A percentile compares a stretch with the other conserved stretches of the same genome.
Evolutionary conservation across 2,888 invertebrate species (phyloP).

Genomic region (Corbicula japonica): DNA sequence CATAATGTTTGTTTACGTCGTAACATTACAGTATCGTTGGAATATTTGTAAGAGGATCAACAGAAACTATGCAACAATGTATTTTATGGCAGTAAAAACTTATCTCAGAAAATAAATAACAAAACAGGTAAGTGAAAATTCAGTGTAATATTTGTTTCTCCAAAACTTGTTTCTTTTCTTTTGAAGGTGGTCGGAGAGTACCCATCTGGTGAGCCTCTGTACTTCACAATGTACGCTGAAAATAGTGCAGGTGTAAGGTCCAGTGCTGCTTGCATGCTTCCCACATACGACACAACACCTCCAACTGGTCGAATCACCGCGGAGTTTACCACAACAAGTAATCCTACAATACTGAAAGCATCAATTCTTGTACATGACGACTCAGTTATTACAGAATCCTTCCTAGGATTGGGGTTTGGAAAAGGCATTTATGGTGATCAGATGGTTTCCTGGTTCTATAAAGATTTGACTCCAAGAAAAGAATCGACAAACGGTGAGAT

Average conservation of each 20-base stretch:
- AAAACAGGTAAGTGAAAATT: no score
- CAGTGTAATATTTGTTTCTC: no score
- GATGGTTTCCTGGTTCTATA: conserved; percentile 54
- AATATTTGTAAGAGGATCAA: not conserved
- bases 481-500: conserved; percentile 6
- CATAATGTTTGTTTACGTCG: no score
- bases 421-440: conserved; percentile 63
- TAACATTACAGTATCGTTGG: no score
- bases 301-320: conserved; percentile 71
- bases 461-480: not conserved
- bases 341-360: conserved; percentile 67
- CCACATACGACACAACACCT: conserved; percentile 73
- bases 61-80: not conserved
- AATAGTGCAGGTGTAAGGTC: conserved; percentile 72
- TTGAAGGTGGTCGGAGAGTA: conserved; percentile 12
- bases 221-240: conserved; percentile 71
- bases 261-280: conserved; percentile 68
- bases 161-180: not conserved
- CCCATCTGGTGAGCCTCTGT: conserved; percentile 68
- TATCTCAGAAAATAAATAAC: no score
- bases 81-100: no score
- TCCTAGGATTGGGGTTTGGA: conserved; percentile 62
- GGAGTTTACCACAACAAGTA: conserved; percentile 71
- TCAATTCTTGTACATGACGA: conserved; percentile 72
- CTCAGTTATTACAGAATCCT: conserved; percentile 49